Evolutionary conservation across 2,797 vertebrate genomes (phyloP), one percentile per base, ranked within the genome.

Genomic region (Epinephelus malabaricus): DNA sequence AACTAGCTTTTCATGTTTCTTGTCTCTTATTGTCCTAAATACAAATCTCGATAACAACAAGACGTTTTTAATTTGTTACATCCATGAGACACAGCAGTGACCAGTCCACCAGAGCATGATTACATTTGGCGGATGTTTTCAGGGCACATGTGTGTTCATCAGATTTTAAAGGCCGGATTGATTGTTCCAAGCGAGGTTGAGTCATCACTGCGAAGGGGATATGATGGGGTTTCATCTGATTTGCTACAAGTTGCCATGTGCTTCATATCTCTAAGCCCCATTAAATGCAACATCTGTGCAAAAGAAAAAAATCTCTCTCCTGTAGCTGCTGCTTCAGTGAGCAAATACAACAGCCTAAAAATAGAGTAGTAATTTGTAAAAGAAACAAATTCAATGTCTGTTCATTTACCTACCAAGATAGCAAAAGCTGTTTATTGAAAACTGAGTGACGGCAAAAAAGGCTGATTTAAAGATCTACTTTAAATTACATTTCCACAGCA

Each of bases 111-210:
- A 66, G 15, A 58, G 66, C 9, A 46, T 67, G 17, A 78, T 45
- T 54, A 43, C 13, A 27, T 65, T 51, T 62, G n/a, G 6, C 21
- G 2, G 58, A 62, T 53, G 17, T 58, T 68, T 27, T 23, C 13
- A 60, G 25, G 58, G 18, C 56, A 64, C 30, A 72, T 65, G 50
- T 70, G 47, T 45, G 25, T 56, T 82, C 11, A 63, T 74, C 47
- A 13, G 53, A 63, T 23, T 76, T 34, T 73, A 58, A 5, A 15
- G 66, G n/a, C 17, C 19, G 15, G 10, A 27, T 21, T 59, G 62
- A 82, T 68, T 72, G 54, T 83, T 83, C 84, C 40, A 82, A 67
- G 63, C 50, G 62, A 67, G 58, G 76, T 23, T 74, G 68, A 84
- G 62, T 86, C 69, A 77, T 40, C 23, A 27, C 47, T 80, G 64